Conservation (phyloP, 2,113 vertebrate genomes). For the Trematomus loennbergii region DNA sequence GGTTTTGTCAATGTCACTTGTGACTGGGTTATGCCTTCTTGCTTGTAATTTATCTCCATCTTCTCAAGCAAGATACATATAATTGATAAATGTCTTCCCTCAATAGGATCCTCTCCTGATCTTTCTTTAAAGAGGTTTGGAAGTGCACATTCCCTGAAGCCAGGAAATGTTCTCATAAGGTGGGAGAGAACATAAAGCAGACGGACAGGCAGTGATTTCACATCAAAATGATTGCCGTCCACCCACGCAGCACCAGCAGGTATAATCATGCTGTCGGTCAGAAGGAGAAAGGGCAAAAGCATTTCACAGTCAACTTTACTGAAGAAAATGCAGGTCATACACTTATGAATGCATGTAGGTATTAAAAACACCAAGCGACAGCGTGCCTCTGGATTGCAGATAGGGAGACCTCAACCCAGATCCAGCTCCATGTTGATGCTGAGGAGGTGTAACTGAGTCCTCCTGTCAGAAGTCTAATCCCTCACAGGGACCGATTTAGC, state of each 20-base stretch:
- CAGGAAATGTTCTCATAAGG: conserved; percentile 12
- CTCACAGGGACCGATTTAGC: conserved; percentile 67
- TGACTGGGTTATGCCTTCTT: conserved; percentile 13
- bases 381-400: conserved; percentile 38
- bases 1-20: not conserved
- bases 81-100: conserved; percentile 18
- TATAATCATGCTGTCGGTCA: conserved; percentile 62
- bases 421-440: conserved; percentile 48
- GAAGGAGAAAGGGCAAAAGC: conserved; percentile 21
- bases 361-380: conserved; percentile 35
- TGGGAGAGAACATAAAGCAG: conserved; percentile 15
- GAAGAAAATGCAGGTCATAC: conserved; percentile 28
- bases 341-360: conserved; percentile 49
- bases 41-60: conserved; percentile 21
- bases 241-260: conserved; percentile 51
- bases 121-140: conserved; percentile 20
- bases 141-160: conserved; percentile 24
- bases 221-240: conserved; percentile 59
- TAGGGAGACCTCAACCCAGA: conserved; percentile 29
- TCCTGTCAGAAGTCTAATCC: conserved; percentile 68
- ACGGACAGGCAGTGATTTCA: conserved; percentile 33
- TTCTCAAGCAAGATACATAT: conserved; percentile 18
- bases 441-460: conserved; percentile 65
- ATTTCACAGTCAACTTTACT: conserved; percentile 37
- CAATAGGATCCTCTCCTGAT: conserved; percentile 13